Base-by-base conservation (phyloP, 2,888 invertebrate genomes). In the Oxystoma pomonae region DNA sequence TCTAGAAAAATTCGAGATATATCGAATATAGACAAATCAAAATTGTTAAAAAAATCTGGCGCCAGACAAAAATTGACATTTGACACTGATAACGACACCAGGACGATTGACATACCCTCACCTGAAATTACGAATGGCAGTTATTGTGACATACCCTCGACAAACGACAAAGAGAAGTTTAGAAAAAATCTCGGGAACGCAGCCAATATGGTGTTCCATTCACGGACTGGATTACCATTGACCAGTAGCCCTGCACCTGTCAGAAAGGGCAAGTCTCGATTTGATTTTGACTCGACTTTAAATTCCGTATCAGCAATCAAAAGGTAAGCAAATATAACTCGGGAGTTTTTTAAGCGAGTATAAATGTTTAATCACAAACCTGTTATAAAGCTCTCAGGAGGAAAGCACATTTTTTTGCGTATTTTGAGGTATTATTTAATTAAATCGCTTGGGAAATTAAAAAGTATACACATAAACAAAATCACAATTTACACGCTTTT, bases 221-320 rank as follows among this genome's bases (percentile, higher is more conserved):
- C 88, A 21, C 84, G 88, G 71, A 92, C 92, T 16, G 93, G 93
- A 0, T 81, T 94, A 59, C 94, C 94, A 0, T 80, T 93, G 55
- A 92, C 92, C 0, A 93, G 93, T 50, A 93, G 92, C 77, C 94
- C 94, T 0, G 94, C 94, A 1, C 94, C 94, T 0, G 80, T 92
- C 66, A 81, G 92, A 55, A 83, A 90, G 59, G 90, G 91, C 1
- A 89, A 88, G 69, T 87, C 87, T 61, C 87, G 90, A 74, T 94
- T 94, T 77, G 92, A 92, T 76, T 94, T 90, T 74, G 94, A 94
- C 80, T 90, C 90, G 73, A 87, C 88, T 51, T 86, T 94, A 68
- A 89, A 88, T 71, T 88, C 89, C 5, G 88, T 91, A 21, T 88
- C 90, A 61, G 91, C 91, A 52, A 92, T 92, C 70, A 89, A 91